Evolutionary conservation across 2,113 vertebrate genomes (phyloP), one percentile per base, ranked within the genome.

Genomic region (Lycaon pictus): DNA sequence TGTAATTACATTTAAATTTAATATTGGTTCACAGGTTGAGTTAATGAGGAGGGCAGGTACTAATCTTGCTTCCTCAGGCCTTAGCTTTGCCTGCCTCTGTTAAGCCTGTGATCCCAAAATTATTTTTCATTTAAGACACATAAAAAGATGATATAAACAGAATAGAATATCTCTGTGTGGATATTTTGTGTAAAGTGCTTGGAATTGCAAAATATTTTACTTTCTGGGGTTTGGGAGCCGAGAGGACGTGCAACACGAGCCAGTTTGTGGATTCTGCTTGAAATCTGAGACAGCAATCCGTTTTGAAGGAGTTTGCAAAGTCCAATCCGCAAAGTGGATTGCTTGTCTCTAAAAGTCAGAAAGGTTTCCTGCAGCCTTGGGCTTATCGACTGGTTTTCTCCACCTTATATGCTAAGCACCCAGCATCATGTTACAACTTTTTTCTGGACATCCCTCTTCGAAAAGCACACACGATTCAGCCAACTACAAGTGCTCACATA

Each of bases 91-190:
- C 51, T 11, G 16, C 11, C 63, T 58, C 53, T 15, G 29, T n/a
- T 51, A 77, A 90, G 60, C 19, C 17, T 17, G 32, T 7, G 7
- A 13, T 51, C 83, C 85, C 65, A 25, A 90, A 90, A 92, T 67
- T 11, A 92, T 56, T 93, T 97, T 71, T 85, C 55, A 72, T 2
- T 71, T 43, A 90, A 86, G 77, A 94, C 62, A 58, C 71, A 71
- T 67, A 55, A 92, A 81, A 65, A 23, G 20, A 58, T 19, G 63
- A 43, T 37, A 93, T 32, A 77, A 93, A 60, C 51, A 85, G 55
- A 76, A 81, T 2, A 20, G 87, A 71, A 55, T 11, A 89, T 16
- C 5, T 55, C 58, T 63, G 35, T 37, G 27, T 60, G 65, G 71
- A 32, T 67, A 67, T 65, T 95, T 94, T 58, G 80, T 32, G n/a